Percentiles rank a stretch among this genome's conserved stretches.
Conservation (phyloP, 53 echinoderm and acorn worm species). For the Holothuria leucospilota region DNA sequence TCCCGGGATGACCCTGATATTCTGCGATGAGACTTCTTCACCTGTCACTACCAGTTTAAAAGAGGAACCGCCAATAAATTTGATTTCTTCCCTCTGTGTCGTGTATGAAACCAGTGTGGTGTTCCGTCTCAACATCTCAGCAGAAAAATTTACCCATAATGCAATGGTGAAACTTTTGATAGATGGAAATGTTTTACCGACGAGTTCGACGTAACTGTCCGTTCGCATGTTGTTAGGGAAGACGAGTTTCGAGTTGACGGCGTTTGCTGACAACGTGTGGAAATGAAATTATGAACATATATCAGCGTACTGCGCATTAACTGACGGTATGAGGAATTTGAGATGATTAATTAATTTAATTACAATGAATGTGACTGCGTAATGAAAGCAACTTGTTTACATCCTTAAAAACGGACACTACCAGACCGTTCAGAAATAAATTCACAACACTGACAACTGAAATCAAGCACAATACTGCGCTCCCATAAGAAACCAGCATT, state of each 20-base stretch:
- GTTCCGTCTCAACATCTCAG: constrained; percentile 39
- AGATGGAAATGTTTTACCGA: constrained; percentile 88
- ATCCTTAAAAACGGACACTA: background rate
- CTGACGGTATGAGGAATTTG: background rate
- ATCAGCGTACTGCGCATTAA: background rate
- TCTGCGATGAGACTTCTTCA: background rate
- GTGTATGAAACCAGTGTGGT: constrained; percentile 81
- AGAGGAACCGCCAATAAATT: constrained; percentile 60
- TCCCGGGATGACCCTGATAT: constrained; percentile 26
- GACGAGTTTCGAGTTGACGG: constrained; percentile 90
- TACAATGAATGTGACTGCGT: background rate
- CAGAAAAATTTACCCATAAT: constrained; percentile 75
- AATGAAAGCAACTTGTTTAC: background rate
- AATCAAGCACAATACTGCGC: too few relatives aligned
- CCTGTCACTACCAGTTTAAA: constrained; percentile 3
- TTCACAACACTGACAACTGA: too few relatives aligned
- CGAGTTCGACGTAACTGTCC: constrained; percentile 75
- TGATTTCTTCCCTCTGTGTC: constrained; percentile 51
- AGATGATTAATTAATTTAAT: background rate
- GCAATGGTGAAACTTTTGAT: constrained; percentile 83
- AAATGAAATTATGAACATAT: background rate
- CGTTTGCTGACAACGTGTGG: constrained; percentile 53
- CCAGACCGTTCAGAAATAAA: too few relatives aligned
- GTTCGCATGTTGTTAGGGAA: constrained; percentile 53
- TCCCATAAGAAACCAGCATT: too few relatives aligned